A percentile compares a stretch with the other conserved stretches of the same genome.
phyloP scores from a whole-genome alignment of 2,113 vertebrate genomes.

The Triplophysa dalaica region DNA sequence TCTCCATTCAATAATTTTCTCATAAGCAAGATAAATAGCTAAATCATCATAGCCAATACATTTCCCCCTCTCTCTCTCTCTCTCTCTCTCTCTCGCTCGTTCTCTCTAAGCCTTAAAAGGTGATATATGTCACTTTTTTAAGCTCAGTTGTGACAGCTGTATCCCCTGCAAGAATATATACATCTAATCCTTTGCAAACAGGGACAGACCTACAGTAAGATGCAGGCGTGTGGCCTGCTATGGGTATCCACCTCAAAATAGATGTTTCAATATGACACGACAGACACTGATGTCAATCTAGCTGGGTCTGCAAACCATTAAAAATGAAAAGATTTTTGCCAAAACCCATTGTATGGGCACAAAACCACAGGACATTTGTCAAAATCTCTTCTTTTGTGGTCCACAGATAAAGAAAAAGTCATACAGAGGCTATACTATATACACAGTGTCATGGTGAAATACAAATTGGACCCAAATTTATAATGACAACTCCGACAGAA shows the following conservation, averaged over 20 bases:
- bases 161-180: constrained; percentile 18
- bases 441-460: too few species aligned
- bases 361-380: too few species aligned
- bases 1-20: constrained; percentile 14
- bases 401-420: too few species aligned
- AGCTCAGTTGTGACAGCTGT: constrained; percentile 36
- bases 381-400: not conserved
- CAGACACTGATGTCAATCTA: not conserved
- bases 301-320: not conserved
- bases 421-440: too few species aligned
- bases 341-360: not conserved
- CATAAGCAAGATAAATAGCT: constrained; percentile 15
- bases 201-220: constrained; percentile 32
- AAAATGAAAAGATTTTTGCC: not conserved
- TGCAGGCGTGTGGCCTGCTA: not conserved
- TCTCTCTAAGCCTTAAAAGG: constrained; percentile 13
- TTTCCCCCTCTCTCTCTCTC: not conserved
- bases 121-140: constrained; percentile 38
- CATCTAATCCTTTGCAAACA: constrained; percentile 3
- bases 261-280: not conserved
- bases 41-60: constrained; percentile 16
- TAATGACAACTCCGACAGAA: too few species aligned
- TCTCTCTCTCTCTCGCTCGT: too few species aligned
- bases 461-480: too few species aligned
- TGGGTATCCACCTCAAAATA: not conserved